These are phyloP conservation scores for Kryphioiulus occultus DNA, from an alignment of 2,888 invertebrate genomes.

Conservation along the genomic window DNA sequence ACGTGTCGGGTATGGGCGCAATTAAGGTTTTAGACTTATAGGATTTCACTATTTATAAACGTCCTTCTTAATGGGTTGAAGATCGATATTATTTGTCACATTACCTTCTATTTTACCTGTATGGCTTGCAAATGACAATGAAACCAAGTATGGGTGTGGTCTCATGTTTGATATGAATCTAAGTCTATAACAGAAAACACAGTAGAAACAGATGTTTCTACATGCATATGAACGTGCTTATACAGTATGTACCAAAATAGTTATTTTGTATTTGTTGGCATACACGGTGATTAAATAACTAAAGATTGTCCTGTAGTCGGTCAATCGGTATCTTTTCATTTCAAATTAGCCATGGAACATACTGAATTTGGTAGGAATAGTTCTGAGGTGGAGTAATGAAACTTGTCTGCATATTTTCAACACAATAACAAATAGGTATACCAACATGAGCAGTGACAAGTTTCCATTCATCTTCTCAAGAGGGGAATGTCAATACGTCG, in stretches of 20 bases:
- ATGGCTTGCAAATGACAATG: background rate
- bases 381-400: background rate
- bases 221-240: background rate
- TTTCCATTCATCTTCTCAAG: constrained; percentile 11
- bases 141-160: constrained; percentile 1
- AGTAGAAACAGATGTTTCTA: no score
- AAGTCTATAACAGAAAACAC: background rate
- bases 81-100: constrained; percentile 6
- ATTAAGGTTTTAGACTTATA: background rate
- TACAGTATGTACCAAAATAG: background rate
- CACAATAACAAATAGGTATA: background rate
- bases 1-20: background rate
- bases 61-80: background rate
- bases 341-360: background rate
- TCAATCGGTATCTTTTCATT: background rate
- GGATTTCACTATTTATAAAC: background rate
- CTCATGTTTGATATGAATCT: background rate
- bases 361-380: background rate
- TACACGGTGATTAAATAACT: background rate
- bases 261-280: background rate
- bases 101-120: background rate
- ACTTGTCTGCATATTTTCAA: background rate
- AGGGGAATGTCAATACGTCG: background rate
- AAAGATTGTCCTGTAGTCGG: no score
- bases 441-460: background rate